Conservation (phyloP, 2,888 invertebrate genomes). For the Lasioglossum villosulum region DNA sequence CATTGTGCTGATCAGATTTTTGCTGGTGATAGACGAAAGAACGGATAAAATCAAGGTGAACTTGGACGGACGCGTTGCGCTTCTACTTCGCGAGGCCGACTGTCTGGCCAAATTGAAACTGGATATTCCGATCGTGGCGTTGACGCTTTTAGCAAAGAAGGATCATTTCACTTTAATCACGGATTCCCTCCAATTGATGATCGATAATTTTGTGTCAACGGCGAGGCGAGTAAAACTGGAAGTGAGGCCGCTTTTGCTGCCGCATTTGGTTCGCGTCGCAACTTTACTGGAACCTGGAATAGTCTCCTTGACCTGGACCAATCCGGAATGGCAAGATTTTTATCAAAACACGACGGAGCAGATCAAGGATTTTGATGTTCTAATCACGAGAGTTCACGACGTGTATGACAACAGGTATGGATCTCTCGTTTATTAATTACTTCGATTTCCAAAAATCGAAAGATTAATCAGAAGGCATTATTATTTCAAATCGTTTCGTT, state of each 20-base stretch:
- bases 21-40: constrained; percentile 78
- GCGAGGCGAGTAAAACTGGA: constrained; percentile 93
- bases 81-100: constrained; percentile 93
- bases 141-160: constrained; percentile 91
- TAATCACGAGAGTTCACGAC: constrained; percentile 93
- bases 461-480: no score
- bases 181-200: constrained; percentile 91
- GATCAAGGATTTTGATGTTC: constrained; percentile 91
- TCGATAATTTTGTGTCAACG: constrained; percentile 90
- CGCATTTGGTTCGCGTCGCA: constrained; percentile 93
- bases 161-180: constrained; percentile 91
- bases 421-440: not conserved
- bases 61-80: constrained; percentile 90
- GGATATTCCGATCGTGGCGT: constrained; percentile 92
- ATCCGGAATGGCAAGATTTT: constrained; percentile 92
- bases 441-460: no score
- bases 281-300: constrained; percentile 93
- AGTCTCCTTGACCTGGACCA: constrained; percentile 93
- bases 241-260: constrained; percentile 95
- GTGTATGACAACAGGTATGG: constrained; percentile 90
- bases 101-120: constrained; percentile 93
- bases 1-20: constrained; percentile 83
- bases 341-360: constrained; percentile 91
- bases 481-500: no score
- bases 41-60: constrained; percentile 91